Evolutionary conservation across 2,797 vertebrate species (phyloP), one percentile per base, ranked within the genome.

Genomic region (Sarcophilus harrisii): DNA sequence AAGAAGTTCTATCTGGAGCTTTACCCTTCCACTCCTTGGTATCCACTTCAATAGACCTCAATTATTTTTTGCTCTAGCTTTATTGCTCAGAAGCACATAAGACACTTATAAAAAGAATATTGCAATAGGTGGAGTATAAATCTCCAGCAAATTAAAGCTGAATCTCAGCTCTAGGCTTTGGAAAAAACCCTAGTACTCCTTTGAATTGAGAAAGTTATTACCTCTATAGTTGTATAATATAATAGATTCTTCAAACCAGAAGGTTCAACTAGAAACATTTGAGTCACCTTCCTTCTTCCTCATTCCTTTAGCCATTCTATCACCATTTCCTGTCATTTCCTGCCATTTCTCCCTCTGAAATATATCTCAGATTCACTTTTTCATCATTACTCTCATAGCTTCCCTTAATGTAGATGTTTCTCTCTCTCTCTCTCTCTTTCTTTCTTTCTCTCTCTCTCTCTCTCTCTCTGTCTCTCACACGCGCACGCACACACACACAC

Each of bases 1-100:
- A 27, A 90, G 62, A 2, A 81, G 73, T 58, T 93, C 96, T 57
- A 90, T 60, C 32, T 94, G 95, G 95, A 96, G 45, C 92, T 29
- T 45, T 28, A 92, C 1, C n/a, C 32, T 87, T 28, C 14, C 0
- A 52, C 49, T 59, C 54, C 90, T 92, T 94, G 38, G 87, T 60
- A 54, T 14, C 5, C 10, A 95, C 9, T 45, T 38, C 45, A 54
- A 81, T 60, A 45, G 14, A 11, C 54, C 52, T 12, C 13, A 21
- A n/a, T 73, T 87, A 73, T 24, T 60, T 95, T 96, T 95, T 27
- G 89, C 24, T 95, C 32, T 18, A 60, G 8, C 8, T 93, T 91
- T 91, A 91, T 1, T 60, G 52, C 49, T 92, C 93, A 91, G 87
- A 92, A 87, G 1, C 9, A 57, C 57, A 89, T 45, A 93, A 95